These are phyloP conservation scores for Palaemon carinicauda DNA, from an alignment of 1,140 invertebrate genomes.

Conservation along the genomic window DNA sequence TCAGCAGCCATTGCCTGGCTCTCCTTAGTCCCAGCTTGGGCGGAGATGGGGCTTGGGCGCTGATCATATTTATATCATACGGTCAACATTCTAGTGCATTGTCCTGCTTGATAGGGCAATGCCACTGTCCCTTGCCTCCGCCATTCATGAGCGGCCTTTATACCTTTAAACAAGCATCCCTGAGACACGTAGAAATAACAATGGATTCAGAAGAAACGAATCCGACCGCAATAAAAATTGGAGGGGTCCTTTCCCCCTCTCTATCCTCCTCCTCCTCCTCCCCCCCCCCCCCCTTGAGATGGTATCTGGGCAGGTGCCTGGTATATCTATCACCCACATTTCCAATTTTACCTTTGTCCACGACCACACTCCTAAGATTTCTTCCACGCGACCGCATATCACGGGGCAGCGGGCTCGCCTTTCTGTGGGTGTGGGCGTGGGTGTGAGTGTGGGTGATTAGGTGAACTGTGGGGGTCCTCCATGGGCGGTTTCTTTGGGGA, in stretches of 20 bases:
- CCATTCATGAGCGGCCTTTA: no score
- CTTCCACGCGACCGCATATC: slow-evolving; percentile 19
- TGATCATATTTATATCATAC: no score
- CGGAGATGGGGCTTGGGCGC: no score
- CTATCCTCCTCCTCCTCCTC: neutral
- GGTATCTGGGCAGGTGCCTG: neutral
- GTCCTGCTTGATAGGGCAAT: no score
- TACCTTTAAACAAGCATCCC: no score
- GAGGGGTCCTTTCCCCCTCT: neutral
- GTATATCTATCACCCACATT: slow-evolving; percentile 35
- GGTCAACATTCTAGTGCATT: no score
- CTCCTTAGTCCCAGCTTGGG: no score
- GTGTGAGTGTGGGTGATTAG: neutral
- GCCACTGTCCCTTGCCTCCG: no score
- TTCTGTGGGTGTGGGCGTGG: slow-evolving; percentile 16
- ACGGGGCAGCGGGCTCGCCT: slow-evolving; percentile 16
- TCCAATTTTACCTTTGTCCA: slow-evolving; percentile 29
- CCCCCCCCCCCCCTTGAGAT: neutral
- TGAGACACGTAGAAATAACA: no score
- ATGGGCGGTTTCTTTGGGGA: neutral
- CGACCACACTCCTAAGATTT: slow-evolving; percentile 26
- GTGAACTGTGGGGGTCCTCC: neutral
- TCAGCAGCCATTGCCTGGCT: no score
- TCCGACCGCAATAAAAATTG: no score
- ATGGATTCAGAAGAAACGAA: no score